These are phyloP conservation scores for Polyommatus icarus DNA, from an alignment of 2,888 invertebrate species.

Conservation along the genomic window DNA sequence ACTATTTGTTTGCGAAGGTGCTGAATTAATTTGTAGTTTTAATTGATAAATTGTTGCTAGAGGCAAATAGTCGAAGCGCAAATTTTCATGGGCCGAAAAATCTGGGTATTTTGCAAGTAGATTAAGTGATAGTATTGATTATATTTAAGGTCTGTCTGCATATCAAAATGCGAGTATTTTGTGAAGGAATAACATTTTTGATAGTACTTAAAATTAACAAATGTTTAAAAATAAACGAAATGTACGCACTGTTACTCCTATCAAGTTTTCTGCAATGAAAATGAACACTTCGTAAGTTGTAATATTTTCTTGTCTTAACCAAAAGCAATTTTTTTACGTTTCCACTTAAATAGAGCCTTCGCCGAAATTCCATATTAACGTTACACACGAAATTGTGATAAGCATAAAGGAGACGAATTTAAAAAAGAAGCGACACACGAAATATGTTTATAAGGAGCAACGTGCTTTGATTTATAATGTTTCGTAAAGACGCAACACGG, in stretches of 20 bases:
- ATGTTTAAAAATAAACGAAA: no score
- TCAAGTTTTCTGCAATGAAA: neutral
- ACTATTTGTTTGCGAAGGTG: slow-evolving; percentile 20
- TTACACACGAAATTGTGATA: slow-evolving; percentile 30
- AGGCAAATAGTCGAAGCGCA: no score
- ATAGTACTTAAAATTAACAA: no score
- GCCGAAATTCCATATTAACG: slow-evolving; percentile 21
- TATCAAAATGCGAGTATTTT: no score
- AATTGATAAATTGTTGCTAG: neutral
- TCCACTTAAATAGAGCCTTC: neutral
- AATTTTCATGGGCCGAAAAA: no score
- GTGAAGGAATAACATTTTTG: no score
- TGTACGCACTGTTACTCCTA: no score
- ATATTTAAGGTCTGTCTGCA: no score
- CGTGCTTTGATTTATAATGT: slow-evolving; percentile 74
- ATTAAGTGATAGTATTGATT: neutral
- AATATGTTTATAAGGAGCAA: slow-evolving; percentile 76
- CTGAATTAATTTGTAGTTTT: slow-evolving; percentile 19
- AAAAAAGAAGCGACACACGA: slow-evolving; percentile 65
- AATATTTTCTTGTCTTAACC: slow-evolving; percentile 10
- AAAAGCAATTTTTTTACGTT: neutral
- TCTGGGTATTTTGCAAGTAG: neutral
- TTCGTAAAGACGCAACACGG: slow-evolving; percentile 52
- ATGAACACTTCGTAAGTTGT: neutral
- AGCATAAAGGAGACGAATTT: slow-evolving; percentile 59